These are phyloP conservation scores for Tokudaia muenninki DNA, from an alignment of 2,797 vertebrate genomes.

Conservation along the genomic window DNA sequence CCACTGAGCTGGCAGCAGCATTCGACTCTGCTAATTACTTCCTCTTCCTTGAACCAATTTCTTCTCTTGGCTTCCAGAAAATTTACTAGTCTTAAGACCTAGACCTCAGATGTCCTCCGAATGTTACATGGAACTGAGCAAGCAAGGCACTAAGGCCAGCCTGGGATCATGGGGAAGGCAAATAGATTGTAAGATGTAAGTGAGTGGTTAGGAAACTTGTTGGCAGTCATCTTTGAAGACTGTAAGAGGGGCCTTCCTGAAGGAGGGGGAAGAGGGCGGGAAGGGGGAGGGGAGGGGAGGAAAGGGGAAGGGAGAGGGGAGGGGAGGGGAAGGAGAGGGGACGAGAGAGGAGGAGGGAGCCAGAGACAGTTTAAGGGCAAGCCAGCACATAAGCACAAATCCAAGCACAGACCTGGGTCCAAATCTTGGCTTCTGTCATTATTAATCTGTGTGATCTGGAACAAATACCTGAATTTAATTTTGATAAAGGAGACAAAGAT, in stretches of 20 bases:
- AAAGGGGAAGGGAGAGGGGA: neutral
- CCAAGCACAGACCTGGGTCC: neutral
- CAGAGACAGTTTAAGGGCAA: neutral
- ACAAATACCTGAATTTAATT: constrained; percentile 58
- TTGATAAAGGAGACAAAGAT: constrained; percentile 50
- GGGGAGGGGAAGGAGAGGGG: no score
- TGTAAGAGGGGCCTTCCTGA: neutral
- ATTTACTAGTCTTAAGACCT: neutral
- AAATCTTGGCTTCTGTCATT: constrained; percentile 36
- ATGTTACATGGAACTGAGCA: neutral
- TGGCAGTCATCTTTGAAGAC: neutral
- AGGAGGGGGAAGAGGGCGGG: accelerated
- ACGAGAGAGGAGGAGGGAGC: neutral
- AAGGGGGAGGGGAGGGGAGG: accelerated
- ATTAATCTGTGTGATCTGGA: neutral
- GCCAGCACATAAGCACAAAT: neutral
- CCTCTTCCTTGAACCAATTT: constrained; percentile 12
- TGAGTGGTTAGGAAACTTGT: neutral
- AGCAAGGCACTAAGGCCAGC: neutral
- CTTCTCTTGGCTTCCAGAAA: constrained; percentile 49
- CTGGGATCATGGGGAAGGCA: neutral
- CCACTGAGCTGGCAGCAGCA: neutral
- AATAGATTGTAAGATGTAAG: neutral
- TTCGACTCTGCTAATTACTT: neutral
- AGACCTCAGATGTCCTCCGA: neutral